Conservation (phyloP, 2,888 invertebrate genomes). For the Drosophila paramelanica region DNA sequence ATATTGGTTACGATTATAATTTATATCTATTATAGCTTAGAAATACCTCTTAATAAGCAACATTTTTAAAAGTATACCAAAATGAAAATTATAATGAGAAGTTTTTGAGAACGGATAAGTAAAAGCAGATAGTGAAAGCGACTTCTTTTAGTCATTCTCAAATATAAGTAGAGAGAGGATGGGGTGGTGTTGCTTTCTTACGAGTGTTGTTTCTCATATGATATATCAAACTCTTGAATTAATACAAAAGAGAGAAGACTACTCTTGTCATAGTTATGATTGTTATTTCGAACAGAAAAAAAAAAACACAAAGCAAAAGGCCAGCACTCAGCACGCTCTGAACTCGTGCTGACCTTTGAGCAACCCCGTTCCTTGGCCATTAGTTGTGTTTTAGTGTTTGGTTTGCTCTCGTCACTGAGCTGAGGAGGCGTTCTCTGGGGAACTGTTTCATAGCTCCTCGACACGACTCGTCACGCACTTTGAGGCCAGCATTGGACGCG, state of each 20-base stretch:
- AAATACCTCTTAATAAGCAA: too few species aligned
- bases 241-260: neutral
- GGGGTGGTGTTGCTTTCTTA: neutral
- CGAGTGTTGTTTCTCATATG: neutral
- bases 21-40: too few species aligned
- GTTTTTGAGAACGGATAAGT: too few species aligned
- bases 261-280: constrained; percentile 5
- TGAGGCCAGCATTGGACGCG: constrained; percentile 29
- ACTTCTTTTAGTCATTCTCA: too few species aligned
- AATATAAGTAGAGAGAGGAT: neutral
- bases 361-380: constrained; percentile 29
- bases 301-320: neutral
- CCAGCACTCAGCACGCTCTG: constrained; percentile 18
- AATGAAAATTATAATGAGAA: too few species aligned
- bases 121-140: too few species aligned
- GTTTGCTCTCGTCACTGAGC: constrained; percentile 39
- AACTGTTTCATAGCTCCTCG: constrained; percentile 39
- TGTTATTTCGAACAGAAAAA: constrained; percentile 4
- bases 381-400: constrained; percentile 47
- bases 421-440: constrained; percentile 36
- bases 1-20: too few species aligned
- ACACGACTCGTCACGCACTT: constrained; percentile 55
- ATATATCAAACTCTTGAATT: neutral
- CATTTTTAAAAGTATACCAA: too few species aligned
- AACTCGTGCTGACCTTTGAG: constrained; percentile 24